Conservation (phyloP, 2,888 invertebrate species). For the Escarpia spicata region DNA sequence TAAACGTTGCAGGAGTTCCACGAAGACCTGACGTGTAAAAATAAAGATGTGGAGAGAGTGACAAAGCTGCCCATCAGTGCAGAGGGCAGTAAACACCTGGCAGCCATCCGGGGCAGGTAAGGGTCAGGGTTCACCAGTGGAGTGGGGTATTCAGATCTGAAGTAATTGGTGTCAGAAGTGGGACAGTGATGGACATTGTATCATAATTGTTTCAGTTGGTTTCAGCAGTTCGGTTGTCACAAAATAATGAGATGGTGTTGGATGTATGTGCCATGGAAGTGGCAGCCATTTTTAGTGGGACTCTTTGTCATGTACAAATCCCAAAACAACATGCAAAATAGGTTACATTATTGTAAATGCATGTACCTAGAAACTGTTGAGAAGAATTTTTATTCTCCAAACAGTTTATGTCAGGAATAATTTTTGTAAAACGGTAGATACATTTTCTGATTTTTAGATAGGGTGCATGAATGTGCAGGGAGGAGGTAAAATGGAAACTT, state of each 20-base stretch:
- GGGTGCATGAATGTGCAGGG: too few relatives aligned
- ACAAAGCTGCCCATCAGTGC: slow-evolving; percentile 9
- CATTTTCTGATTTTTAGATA: too few relatives aligned
- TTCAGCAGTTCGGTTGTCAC: neutral
- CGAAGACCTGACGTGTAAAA: slow-evolving; percentile 60
- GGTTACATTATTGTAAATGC: too few relatives aligned
- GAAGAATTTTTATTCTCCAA: too few relatives aligned
- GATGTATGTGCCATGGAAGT: too few relatives aligned
- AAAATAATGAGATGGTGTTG: neutral
- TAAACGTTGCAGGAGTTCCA: slow-evolving; percentile 57
- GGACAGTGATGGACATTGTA: neutral
- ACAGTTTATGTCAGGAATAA: too few relatives aligned
- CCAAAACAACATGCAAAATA: too few relatives aligned
- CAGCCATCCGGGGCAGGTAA: slow-evolving; percentile 22
- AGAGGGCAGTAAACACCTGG: slow-evolving; percentile 17
- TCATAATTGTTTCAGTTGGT: neutral
- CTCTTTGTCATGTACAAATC: too few relatives aligned
- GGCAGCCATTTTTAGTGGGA: too few relatives aligned
- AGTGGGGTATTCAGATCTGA: neutral
- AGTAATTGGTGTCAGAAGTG: neutral
- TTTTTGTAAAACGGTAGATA: too few relatives aligned
- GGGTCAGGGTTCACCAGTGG: neutral
- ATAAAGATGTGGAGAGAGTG: slow-evolving; percentile 57
- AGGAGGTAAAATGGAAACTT: too few relatives aligned
- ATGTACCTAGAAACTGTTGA: too few relatives aligned